Conservation (phyloP, 1,140 invertebrate genomes). For the Brachionus calyciflorus region DNA sequence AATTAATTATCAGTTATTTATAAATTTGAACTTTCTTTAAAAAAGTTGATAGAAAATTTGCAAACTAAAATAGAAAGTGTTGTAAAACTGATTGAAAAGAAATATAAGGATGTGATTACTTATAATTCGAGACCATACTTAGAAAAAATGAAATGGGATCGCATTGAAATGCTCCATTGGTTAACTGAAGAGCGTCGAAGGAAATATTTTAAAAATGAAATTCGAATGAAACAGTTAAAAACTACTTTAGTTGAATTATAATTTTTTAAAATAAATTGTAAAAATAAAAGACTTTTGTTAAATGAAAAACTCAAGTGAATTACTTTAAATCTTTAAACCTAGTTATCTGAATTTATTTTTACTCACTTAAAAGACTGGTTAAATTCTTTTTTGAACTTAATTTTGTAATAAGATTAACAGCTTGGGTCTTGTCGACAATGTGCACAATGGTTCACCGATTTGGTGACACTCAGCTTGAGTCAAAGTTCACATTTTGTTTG, state of each 20-base stretch:
- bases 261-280: slow-evolving; percentile 38
- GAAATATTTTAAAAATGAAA: slow-evolving; percentile 44
- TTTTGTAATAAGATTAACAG: no score
- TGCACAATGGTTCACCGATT: no score
- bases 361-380: no score
- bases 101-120: slow-evolving; percentile 26
- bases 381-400: no score
- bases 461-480: no score
- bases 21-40: slow-evolving; percentile 3
- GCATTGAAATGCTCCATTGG: slow-evolving; percentile 61
- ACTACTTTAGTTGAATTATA: slow-evolving; percentile 22
- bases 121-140: slow-evolving; percentile 55
- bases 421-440: no score
- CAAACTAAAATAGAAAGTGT: slow-evolving; percentile 35
- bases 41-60: slow-evolving; percentile 20
- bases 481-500: no score
- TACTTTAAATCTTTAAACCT: no score
- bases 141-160: slow-evolving; percentile 61
- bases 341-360: no score
- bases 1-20: not conserved
- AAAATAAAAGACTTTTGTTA: no score
- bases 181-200: slow-evolving; percentile 56
- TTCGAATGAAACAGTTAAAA: not conserved
- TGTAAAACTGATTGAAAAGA: slow-evolving; percentile 32
- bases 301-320: no score